Conservation (phyloP, 1,140 invertebrate genomes). For the Neomicropteryx cornuta region DNA sequence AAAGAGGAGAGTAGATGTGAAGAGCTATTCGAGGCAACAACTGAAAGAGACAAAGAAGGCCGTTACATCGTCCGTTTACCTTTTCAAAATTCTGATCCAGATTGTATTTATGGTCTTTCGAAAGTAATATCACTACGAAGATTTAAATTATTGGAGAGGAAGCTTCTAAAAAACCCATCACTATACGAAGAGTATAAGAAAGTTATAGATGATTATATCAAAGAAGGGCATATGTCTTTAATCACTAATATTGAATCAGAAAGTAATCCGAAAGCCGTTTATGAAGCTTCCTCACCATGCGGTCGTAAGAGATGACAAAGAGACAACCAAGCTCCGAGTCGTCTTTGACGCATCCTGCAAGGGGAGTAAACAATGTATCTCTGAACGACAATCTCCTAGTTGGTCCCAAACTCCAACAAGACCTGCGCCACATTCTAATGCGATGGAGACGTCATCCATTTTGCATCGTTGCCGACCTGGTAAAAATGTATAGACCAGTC, state of each 20-base stretch:
- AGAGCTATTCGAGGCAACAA: slow-evolving; percentile 13
- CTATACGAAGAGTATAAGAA: slow-evolving; percentile 12
- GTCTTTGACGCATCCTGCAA: slow-evolving; percentile 26
- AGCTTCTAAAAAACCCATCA: slow-evolving; percentile 11
- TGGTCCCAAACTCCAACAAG: slow-evolving; percentile 27
- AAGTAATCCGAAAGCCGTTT: slow-evolving; percentile 8
- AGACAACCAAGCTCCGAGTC: slow-evolving; percentile 22
- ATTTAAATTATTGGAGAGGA: slow-evolving; percentile 4
- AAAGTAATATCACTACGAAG: slow-evolving; percentile 11
- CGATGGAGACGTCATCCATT: slow-evolving; percentile 18
- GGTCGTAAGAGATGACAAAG: slow-evolving; percentile 18
- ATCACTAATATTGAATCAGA: slow-evolving; percentile 7
- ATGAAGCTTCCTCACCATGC: slow-evolving; percentile 28
- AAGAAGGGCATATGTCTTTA: slow-evolving; percentile 12
- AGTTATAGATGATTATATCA: slow-evolving; percentile 14
- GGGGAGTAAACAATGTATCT: slow-evolving; percentile 14
- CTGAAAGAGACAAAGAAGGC: slow-evolving; percentile 13
- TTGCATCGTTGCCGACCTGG: slow-evolving; percentile 20
- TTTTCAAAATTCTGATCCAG: slow-evolving; percentile 13
- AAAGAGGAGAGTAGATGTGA: slow-evolving; percentile 13
- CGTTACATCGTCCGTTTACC: slow-evolving; percentile 15
- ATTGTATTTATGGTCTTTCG: slow-evolving; percentile 13
- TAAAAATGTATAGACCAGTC: slow-evolving; percentile 26
- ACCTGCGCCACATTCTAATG: slow-evolving; percentile 20
- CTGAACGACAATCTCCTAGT: slow-evolving; percentile 25